Conservation (phyloP, 2,888 invertebrate genomes). For the Girardia tigrina region DNA sequence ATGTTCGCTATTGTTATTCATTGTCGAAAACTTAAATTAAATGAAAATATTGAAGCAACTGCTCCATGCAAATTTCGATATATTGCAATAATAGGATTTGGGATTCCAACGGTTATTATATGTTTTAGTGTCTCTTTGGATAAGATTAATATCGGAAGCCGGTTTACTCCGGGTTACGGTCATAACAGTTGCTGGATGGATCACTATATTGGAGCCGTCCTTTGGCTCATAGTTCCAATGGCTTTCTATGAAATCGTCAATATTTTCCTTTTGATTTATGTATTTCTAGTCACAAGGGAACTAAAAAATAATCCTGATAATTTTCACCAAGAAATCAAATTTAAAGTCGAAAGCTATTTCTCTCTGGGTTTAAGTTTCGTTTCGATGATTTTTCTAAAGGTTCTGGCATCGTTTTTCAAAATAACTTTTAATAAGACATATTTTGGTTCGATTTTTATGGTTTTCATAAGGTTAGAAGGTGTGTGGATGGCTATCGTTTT, state of each 20-base stretch:
- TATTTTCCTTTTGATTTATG: background rate
- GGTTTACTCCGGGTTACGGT: slow-evolving; percentile 2
- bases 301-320: background rate
- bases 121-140: background rate
- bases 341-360: background rate
- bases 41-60: background rate
- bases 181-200: slow-evolving; percentile 13
- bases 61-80: background rate
- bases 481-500: background rate
- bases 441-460: background rate
- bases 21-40: background rate
- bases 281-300: background rate
- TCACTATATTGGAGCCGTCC: background rate
- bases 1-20: background rate
- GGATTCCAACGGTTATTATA: background rate
- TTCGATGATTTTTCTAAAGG: background rate
- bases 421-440: background rate
- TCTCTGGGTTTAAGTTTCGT: background rate
- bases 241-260: slow-evolving; percentile 1
- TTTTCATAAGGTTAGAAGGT: background rate
- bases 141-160: background rate
- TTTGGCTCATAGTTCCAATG: background rate
- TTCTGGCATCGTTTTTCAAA: slow-evolving; percentile 5
- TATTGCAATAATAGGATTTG: background rate
- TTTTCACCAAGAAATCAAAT: background rate